Evolutionary conservation across 2,113 vertebrate species (phyloP).

Genomic region (Barnardius zonarius): DNA sequence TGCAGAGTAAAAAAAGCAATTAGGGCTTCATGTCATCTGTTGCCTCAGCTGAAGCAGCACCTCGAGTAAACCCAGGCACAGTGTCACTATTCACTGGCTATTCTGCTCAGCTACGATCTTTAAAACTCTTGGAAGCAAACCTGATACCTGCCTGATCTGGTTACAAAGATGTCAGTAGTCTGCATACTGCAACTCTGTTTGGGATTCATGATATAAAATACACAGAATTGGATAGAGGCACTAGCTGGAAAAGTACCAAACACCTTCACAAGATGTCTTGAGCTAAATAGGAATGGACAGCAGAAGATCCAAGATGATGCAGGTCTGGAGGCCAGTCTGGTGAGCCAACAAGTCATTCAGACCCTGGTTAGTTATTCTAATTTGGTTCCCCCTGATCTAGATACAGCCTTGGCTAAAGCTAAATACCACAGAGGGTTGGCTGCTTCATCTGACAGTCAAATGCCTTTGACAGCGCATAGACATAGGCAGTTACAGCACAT

Average conservation of each 20-base stretch:
- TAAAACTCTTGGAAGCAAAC: not conserved
- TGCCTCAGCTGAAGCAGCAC: not conserved
- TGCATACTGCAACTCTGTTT: not conserved
- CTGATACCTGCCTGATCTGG: not conserved
- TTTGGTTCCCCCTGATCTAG: not conserved
- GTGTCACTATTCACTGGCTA: not conserved
- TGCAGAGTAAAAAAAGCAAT: not conserved
- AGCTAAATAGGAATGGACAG: not conserved
- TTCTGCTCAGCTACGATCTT: not conserved
- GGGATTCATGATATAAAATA: not conserved
- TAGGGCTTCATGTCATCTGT: not conserved
- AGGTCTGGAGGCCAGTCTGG: not conserved
- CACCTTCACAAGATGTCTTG: not conserved
- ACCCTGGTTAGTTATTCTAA: not conserved
- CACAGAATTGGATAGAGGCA: not conserved
- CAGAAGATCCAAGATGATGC: not conserved
- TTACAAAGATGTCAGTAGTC: not conserved
- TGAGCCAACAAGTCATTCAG: not conserved
- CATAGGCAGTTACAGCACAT: not conserved
- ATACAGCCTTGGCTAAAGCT: conserved; percentile 2
- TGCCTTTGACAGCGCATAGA: not conserved
- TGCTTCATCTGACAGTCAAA: conserved; percentile 19
- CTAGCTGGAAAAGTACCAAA: not conserved
- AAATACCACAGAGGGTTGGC: not conserved
- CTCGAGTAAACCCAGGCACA: not conserved